Conservation (phyloP, 2,797 vertebrate species). For the Acanthiza pusilla region DNA sequence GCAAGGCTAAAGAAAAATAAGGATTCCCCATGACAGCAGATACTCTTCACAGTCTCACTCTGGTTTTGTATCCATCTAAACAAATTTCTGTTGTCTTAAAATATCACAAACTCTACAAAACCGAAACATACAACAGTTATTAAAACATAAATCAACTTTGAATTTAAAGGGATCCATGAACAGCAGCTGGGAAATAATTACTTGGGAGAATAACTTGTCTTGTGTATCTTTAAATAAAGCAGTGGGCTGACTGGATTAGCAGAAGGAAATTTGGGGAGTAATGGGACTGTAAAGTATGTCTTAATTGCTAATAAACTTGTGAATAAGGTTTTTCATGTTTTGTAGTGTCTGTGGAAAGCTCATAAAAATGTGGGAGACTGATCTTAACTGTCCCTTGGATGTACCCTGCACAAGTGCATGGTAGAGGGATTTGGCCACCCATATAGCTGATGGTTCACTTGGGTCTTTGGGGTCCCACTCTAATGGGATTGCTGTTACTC, state of each 20-base stretch:
- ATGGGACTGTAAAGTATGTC: background rate
- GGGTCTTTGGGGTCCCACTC: background rate
- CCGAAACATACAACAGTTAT: accelerated
- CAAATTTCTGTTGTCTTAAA: background rate
- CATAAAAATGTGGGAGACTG: background rate
- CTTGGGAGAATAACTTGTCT: background rate
- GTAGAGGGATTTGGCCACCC: background rate
- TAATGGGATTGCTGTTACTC: background rate
- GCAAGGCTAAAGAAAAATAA: background rate
- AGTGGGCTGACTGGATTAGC: background rate
- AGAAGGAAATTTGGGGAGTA: background rate
- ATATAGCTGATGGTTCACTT: background rate
- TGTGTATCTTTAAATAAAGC: background rate
- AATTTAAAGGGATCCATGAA: background rate
- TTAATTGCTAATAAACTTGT: background rate
- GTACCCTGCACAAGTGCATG: accelerated
- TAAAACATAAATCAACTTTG: background rate
- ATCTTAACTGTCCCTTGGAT: background rate
- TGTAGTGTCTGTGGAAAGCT: background rate
- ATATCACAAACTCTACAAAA: background rate
- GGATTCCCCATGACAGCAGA: background rate
- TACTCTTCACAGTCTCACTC: background rate
- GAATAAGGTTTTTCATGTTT: background rate
- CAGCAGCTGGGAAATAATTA: background rate
- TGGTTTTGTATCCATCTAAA: background rate